Conservation (phyloP, 2,797 vertebrate species). For the Danio choprae region DNA sequence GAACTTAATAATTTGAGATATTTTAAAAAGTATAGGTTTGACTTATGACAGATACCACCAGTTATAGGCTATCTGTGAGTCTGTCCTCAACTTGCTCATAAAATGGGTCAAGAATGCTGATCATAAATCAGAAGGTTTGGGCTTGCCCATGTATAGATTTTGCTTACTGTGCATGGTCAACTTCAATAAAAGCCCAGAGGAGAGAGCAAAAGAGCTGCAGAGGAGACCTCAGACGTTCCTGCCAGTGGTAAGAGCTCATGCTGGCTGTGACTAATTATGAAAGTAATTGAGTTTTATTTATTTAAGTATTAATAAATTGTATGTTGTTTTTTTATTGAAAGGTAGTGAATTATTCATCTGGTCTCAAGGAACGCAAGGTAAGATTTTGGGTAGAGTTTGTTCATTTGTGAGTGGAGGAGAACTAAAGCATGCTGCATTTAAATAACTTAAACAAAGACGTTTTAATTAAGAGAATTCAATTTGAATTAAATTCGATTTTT, state of each 20-base stretch:
- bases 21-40: background rate
- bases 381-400: background rate
- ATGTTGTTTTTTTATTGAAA: background rate
- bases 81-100: background rate
- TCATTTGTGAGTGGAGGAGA: too few species aligned
- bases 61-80: background rate
- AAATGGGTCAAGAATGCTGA: background rate
- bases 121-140: conserved; percentile 1
- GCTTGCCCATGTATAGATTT: conserved; percentile 30
- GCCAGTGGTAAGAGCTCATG: background rate
- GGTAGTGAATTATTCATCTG: background rate
- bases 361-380: conserved; percentile 2
- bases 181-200: conserved; percentile 1
- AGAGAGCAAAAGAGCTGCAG: conserved; percentile 16
- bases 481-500: too few species aligned
- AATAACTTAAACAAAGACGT: background rate
- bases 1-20: background rate
- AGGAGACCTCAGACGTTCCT: background rate
- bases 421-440: background rate
- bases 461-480: too few species aligned
- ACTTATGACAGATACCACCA: background rate
- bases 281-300: background rate
- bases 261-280: background rate
- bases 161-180: conserved; percentile 31
- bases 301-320: background rate